phyloP scores from a whole-genome alignment of 2,797 vertebrate genomes.

The Delichon dasypus region DNA sequence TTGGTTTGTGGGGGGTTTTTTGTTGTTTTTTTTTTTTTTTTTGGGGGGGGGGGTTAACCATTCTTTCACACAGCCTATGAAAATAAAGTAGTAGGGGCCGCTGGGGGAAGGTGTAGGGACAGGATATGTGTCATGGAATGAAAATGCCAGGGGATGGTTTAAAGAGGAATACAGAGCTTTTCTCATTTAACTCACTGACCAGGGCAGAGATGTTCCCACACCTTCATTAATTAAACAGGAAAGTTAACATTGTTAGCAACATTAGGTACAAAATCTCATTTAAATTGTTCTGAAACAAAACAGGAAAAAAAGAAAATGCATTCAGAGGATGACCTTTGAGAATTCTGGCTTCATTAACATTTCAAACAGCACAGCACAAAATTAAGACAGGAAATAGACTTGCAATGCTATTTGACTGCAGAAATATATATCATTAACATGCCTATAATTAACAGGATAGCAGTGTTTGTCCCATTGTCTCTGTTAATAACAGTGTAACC shows the following conservation, averaged over 20 bases:
- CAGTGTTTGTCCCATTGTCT: slow-evolving; percentile 51
- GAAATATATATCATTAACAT: slow-evolving; percentile 63
- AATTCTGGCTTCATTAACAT: slow-evolving; percentile 75
- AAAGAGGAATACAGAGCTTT: slow-evolving; percentile 3
- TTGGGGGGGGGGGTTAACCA: no score
- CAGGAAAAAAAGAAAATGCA: slow-evolving; percentile 34
- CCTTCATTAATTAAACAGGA: slow-evolving; percentile 63
- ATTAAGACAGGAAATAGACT: slow-evolving; percentile 65
- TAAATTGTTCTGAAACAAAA: slow-evolving; percentile 70
- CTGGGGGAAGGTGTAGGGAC: background rate
- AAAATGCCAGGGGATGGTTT: background rate
- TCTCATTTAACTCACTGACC: slow-evolving; percentile 58
- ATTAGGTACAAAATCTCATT: slow-evolving; percentile 70
- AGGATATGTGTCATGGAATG: background rate
- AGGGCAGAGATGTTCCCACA: slow-evolving; percentile 34
- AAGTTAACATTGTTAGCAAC: slow-evolving; percentile 63
- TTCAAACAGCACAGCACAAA: slow-evolving; percentile 73
- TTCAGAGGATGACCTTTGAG: slow-evolving; percentile 79
- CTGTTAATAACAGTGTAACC: slow-evolving; percentile 34
- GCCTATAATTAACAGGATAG: slow-evolving; percentile 65
- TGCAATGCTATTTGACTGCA: slow-evolving; percentile 32
- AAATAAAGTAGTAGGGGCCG: background rate
- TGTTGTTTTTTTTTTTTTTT: background rate
- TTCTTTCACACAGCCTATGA: slow-evolving; percentile 56
- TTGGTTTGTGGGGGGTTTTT: background rate